Conservation (phyloP, 2,888 invertebrate species). For the Heliconius cydno region DNA sequence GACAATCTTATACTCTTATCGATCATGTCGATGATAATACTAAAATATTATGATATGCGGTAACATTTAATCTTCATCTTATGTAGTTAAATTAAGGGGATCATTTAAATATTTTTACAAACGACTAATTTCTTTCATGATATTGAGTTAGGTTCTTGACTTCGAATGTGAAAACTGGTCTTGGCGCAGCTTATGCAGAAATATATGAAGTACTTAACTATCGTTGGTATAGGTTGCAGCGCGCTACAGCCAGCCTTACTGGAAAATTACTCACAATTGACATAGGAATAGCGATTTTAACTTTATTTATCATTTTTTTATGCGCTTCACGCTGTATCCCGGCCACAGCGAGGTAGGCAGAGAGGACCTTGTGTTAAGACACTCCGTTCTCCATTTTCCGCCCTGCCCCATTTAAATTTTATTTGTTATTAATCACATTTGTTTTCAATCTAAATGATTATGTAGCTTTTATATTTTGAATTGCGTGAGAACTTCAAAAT, state of each 20-base stretch:
- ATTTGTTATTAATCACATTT: background rate
- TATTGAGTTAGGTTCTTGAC: background rate
- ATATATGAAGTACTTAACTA: background rate
- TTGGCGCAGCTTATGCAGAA: background rate
- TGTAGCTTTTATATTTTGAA: too few relatives aligned
- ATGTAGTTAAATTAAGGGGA: background rate
- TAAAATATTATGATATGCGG: background rate
- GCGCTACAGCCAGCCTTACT: background rate
- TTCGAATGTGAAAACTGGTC: background rate
- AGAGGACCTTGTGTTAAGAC: too few relatives aligned
- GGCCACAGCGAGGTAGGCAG: too few relatives aligned
- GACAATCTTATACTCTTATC: background rate
- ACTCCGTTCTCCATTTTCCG: too few relatives aligned
- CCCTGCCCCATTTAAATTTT: too few relatives aligned
- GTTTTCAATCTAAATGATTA: too few relatives aligned
- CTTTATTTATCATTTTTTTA: too few relatives aligned
- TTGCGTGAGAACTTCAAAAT: too few relatives aligned
- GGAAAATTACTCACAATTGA: background rate
- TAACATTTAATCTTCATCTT: background rate
- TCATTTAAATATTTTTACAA: background rate
- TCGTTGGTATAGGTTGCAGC: background rate
- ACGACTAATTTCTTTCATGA: background rate
- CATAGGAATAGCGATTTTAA: background rate
- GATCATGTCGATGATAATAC: background rate
- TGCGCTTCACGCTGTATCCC: too few relatives aligned